A percentile compares a stretch with the other conserved stretches of the same genome.
Evolutionary conservation across 2,113 vertebrate species (phyloP).

Genomic region (Cricetomys ansorgei): DNA sequence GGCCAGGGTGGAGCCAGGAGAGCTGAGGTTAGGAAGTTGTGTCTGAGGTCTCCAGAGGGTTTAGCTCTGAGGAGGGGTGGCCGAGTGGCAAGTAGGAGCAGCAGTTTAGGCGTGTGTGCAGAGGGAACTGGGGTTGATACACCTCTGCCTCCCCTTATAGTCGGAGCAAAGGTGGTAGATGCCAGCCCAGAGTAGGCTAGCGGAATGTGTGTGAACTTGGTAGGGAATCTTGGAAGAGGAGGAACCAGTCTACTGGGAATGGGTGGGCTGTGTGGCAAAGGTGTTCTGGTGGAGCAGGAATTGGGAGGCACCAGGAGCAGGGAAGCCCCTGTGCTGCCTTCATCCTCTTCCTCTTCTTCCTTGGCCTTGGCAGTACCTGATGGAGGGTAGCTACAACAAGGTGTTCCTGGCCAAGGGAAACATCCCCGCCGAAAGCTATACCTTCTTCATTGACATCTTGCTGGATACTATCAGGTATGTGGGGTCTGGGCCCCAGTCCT

Average conservation of each 20-base stretch:
- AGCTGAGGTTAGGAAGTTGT: background rate
- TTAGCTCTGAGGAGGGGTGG: background rate
- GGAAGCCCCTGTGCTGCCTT: background rate
- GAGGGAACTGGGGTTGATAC: background rate
- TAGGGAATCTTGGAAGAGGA: background rate
- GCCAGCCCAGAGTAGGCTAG: background rate
- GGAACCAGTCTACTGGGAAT: background rate
- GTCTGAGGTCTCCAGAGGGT: background rate
- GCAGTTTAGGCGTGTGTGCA: background rate
- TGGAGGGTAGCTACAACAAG: slow-evolving; percentile 99
- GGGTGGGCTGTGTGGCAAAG: background rate
- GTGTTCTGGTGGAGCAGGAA: background rate
- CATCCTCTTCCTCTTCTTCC: background rate
- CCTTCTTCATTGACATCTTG: slow-evolving; percentile 97
- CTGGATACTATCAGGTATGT: slow-evolving; percentile 95
- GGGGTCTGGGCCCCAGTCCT: too few relatives aligned
- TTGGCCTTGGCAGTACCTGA: slow-evolving; percentile 90
- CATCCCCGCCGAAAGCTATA: slow-evolving; percentile 97
- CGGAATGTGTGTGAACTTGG: background rate
- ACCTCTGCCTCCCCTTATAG: background rate
- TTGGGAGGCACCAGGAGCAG: background rate
- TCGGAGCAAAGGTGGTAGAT: background rate
- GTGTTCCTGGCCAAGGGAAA: slow-evolving; percentile 98
- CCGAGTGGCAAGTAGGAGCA: too few relatives aligned
- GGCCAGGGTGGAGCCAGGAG: background rate